Conservation (phyloP, 2,888 invertebrate species). For the Monochamus alternatus region DNA sequence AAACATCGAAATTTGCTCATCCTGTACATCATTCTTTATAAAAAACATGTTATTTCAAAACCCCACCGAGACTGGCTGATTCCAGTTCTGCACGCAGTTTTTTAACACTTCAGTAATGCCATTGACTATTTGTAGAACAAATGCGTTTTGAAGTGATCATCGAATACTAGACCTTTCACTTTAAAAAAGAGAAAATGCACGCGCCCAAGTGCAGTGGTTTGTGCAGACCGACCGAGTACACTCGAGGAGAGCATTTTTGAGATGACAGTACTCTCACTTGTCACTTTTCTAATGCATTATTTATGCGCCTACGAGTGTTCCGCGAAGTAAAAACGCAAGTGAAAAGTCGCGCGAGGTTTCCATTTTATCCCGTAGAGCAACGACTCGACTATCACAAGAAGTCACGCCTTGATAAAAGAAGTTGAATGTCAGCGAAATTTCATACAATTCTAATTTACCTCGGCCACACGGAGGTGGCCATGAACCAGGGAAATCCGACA, state of each 20-base stretch:
- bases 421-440: too few species aligned
- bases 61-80: too few species aligned
- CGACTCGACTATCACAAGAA: too few species aligned
- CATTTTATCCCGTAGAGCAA: not conserved
- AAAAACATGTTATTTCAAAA: too few species aligned
- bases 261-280: conserved; percentile 6
- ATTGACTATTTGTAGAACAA: not conserved
- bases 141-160: not conserved
- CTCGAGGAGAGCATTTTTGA: not conserved
- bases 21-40: too few species aligned
- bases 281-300: conserved; percentile 12
- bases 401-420: too few species aligned
- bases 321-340: conserved; percentile 2
- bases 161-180: conserved; percentile 1
- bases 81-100: not conserved
- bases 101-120: not conserved
- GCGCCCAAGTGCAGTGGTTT: not conserved
- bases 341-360: not conserved
- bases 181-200: conserved; percentile 12
- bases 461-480: too few species aligned
- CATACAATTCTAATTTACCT: too few species aligned
- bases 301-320: not conserved
- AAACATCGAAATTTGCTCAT: too few species aligned
- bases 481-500: too few species aligned
- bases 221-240: not conserved